A percentile compares a stretch with the other conserved stretches of the same genome.
Conservation (phyloP, 2,113 vertebrate genomes). For the Ivindomyrus marchei region DNA sequence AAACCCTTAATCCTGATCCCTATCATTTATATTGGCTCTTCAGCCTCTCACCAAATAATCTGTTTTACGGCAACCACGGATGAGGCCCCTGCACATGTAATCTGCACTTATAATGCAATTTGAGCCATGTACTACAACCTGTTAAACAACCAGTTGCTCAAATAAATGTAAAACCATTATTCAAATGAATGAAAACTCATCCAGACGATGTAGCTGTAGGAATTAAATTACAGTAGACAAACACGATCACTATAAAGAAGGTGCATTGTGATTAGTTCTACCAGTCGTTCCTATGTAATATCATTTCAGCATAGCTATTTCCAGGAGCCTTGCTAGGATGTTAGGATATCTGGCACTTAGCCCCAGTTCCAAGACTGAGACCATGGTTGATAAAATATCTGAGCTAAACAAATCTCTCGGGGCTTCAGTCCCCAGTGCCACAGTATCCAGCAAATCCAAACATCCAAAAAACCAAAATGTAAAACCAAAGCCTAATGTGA, state of each 20-base stretch:
- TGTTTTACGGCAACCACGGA: not conserved
- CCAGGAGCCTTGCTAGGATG: not conserved
- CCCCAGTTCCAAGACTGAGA: not conserved
- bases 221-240: slow-evolving; percentile 1
- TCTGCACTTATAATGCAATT: not conserved
- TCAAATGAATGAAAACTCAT: not conserved
- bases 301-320: not conserved
- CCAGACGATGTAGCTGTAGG: not conserved
- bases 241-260: not conserved
- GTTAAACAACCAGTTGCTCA: not conserved
- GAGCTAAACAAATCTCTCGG: not conserved
- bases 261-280: not conserved
- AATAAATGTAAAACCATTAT: not conserved
- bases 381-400: not conserved
- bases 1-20: not conserved
- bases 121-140: not conserved
- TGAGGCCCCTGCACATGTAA: not conserved
- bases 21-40: not conserved
- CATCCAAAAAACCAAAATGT: not conserved
- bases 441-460: not conserved
- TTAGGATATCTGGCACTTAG: not conserved
- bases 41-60: slow-evolving; percentile 10
- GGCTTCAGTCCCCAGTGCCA: not conserved
- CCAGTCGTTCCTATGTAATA: not conserved
- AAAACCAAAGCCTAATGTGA: not conserved